These are phyloP conservation scores for Perca schrenkii DNA, from an alignment of 2,113 vertebrate genomes.

Conservation along the genomic window DNA sequence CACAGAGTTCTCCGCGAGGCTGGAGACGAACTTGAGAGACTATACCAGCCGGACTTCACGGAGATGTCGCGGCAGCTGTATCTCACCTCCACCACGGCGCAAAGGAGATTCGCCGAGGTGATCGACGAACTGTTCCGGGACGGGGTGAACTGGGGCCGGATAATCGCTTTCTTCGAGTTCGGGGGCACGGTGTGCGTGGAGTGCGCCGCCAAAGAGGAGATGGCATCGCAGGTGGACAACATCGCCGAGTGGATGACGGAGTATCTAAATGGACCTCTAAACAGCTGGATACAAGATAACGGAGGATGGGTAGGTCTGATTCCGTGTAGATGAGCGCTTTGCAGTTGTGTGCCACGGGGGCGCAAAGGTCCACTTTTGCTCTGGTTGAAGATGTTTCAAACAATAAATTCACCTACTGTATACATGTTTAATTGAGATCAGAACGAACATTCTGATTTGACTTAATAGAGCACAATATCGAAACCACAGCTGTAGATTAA, in stretches of 20 bases:
- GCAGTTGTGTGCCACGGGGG: constrained; percentile 45
- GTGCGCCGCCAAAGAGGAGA: constrained; percentile 93
- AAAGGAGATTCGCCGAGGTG: constrained; percentile 92
- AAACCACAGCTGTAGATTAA: constrained; percentile 51
- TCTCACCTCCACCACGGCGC: constrained; percentile 90
- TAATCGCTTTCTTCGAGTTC: constrained; percentile 98
- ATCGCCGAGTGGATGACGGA: constrained; percentile 97
- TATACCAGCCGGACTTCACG: constrained; percentile 94
- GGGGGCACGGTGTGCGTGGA: constrained; percentile 96
- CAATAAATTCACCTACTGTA: not conserved
- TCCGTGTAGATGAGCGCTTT: constrained; percentile 42
- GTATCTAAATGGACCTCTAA: constrained; percentile 95
- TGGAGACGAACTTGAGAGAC: constrained; percentile 92
- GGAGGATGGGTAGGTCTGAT: constrained; percentile 95
- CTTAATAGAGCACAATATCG: not conserved
- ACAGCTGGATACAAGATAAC: constrained; percentile 97
- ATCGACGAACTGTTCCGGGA: constrained; percentile 98
- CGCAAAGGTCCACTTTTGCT: constrained; percentile 43
- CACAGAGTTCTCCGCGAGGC: constrained; percentile 92
- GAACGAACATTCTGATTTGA: not conserved
- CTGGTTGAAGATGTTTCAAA: not conserved
- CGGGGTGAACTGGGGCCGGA: constrained; percentile 98
- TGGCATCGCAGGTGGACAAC: constrained; percentile 92
- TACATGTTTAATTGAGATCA: not conserved
- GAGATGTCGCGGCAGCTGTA: constrained; percentile 96